Evolutionary conservation across 1,140 invertebrate species (phyloP).

Genomic region (Platyura marginata): DNA sequence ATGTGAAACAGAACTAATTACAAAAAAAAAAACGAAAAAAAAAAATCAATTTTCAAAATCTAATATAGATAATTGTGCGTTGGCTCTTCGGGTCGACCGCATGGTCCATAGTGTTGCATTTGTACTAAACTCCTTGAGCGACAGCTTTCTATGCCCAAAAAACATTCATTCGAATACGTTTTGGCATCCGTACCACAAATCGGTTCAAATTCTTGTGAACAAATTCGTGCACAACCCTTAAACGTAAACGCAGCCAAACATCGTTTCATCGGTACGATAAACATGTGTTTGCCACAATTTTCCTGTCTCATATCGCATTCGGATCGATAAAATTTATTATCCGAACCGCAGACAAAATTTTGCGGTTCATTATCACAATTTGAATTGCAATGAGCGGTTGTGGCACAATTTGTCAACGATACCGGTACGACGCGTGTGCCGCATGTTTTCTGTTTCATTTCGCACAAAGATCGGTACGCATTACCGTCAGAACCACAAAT

Average conservation of each 20-base stretch:
- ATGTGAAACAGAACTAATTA: too few species aligned
- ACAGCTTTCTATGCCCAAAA: slow-evolving; percentile 78
- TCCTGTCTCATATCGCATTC: slow-evolving; percentile 84
- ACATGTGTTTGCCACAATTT: slow-evolving; percentile 82
- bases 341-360: slow-evolving; percentile 77
- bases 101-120: slow-evolving; percentile 21
- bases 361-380: slow-evolving; percentile 44
- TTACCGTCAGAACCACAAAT: slow-evolving; percentile 84
- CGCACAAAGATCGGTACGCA: slow-evolving; percentile 77
- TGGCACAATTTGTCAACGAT: slow-evolving; percentile 58
- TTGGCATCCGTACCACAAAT: slow-evolving; percentile 77
- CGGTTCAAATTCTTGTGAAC: slow-evolving; percentile 67
- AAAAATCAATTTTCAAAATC: slow-evolving; percentile 2
- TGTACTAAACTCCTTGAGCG: slow-evolving; percentile 36
- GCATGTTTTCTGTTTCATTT: slow-evolving; percentile 66
- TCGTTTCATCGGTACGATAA: slow-evolving; percentile 66
- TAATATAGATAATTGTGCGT: slow-evolving; percentile 22
- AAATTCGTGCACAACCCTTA: slow-evolving; percentile 68
- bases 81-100: slow-evolving; percentile 20
- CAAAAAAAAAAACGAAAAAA: too few species aligned
- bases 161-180: slow-evolving; percentile 84
- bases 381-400: slow-evolving; percentile 61
- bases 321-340: slow-evolving; percentile 80
- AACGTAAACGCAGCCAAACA: slow-evolving; percentile 68
- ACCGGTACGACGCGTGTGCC: slow-evolving; percentile 66